Evolutionary conservation across 1,140 invertebrate genomes (phyloP), one percentile per base, ranked within the genome.

Genomic region (Drosophila repleta): DNA sequence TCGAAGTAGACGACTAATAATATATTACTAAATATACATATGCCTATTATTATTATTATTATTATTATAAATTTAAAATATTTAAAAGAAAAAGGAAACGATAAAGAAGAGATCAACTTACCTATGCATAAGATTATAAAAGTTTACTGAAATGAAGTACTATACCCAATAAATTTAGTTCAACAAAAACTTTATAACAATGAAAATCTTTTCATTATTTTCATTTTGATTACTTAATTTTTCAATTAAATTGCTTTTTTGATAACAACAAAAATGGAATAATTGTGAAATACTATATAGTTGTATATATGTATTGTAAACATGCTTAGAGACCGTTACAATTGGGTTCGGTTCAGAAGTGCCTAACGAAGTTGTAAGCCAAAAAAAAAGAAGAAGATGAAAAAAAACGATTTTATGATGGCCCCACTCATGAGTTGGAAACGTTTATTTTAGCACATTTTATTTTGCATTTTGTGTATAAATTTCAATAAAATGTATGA

Each of bases 81-180:
- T 60, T 65, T 71, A 13, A 37, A 2, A 24, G 4, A 35, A 13
- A 13, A 29, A 29, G 6, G 8, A 7, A 29, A 7, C 3, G 7
- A 29, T 1, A 10, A 6, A 26, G 8, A 32, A 32, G 29, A 43
- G 58, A 73, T 56, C 58, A 57, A 69, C 66, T 52, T 78, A 84
- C 57, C 39, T 70, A 88, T 83, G 79, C 75, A 71, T 88, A 88
- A 89, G 84, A 88, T 88, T 88, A 88, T 87, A 87, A 64, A 71
- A 73, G 72, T 80, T 90, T 65, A 89, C 58, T 89, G 79, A 84
- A 89, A 84, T 79, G 80, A 78, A 89, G 79, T 90, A 91, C 85
- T 88, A 43, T 43, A 91, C 90, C 90, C 90, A 91, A 91, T 91
- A 91, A 91, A 91, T 91, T 91, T 91, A 91, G 90, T 91, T 91